Evolutionary conservation across 1,140 invertebrate species (phyloP), one percentile per base, ranked within the genome.

Genomic region (Onthophagus taurus): DNA sequence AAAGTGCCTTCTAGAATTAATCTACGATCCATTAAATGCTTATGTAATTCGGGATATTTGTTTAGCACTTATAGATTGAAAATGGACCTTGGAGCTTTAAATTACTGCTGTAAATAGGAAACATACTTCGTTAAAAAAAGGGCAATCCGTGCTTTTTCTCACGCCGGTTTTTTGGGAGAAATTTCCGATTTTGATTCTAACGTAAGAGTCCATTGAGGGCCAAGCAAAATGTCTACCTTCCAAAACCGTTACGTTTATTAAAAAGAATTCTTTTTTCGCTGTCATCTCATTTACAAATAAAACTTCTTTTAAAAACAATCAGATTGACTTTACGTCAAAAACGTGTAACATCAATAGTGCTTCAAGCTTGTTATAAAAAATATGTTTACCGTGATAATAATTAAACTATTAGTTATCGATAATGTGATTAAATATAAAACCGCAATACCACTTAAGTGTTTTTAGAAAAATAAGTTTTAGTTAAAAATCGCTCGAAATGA

Each of bases 71-170:
- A n/a, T n/a, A n/a, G n/a, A n/a, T n/a, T n/a, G n/a, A n/a, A n/a
- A n/a, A n/a, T n/a, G n/a, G n/a, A n/a, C n/a, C n/a, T 14, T 26
- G 23, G 23, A n/a, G n/a, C n/a, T 26, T 26, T 7, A 26, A 26
- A 8, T 8, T 33, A 2, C 3, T 3, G 31, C 17, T 33, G 13
- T 16, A 45, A 47, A 34, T 42, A 17, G 13, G 6, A 14, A 14
- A 5, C 7, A 11, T 47, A 78, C 76, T 62, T 79, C 75, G 49
- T 78, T 77, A 44, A 71, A 79, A 51, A 68, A 70, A 0, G 77
- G 76, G 55, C 65, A 68, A 50, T 76, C 75, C 0, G 73, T 72
- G 38, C 61, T 68, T 24, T 70, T 57, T 11, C 65, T 64, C 5
- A 72, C 59, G 37, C 62, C 58, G 0, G 76, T 78, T 42, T 59